Percentiles rank a stretch among this genome's conserved stretches.
Conservation (phyloP, 2,113 vertebrate genomes). For the Megalops atlanticus region DNA sequence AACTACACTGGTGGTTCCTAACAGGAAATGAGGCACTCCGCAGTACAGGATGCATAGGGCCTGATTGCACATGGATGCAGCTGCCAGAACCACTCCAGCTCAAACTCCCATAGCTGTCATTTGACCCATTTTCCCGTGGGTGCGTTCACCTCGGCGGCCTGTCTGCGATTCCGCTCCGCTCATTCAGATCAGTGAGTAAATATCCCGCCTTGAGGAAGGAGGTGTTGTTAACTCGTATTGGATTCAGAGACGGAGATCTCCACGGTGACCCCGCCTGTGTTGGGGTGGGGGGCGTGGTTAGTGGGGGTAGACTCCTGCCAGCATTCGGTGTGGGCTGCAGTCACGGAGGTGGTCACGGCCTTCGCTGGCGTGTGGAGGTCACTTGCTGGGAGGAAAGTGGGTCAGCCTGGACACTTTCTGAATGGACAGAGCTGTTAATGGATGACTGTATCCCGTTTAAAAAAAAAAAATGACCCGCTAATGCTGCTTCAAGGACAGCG, state of each 20-base stretch:
- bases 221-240: neutral
- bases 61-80: neutral
- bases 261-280: neutral
- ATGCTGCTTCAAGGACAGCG: conserved; percentile 30
- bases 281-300: neutral
- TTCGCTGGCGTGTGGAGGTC: neutral
- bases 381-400: conserved; percentile 16
- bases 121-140: conserved; percentile 9
- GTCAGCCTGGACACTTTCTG: conserved; percentile 24
- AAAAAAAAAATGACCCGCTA: conserved; percentile 3
- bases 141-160: conserved; percentile 18
- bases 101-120: neutral
- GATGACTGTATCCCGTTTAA: conserved; percentile 32
- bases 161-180: conserved; percentile 42
- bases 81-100: neutral
- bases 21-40: too few species aligned
- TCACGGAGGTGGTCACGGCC: conserved; percentile 8
- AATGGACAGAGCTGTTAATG: conserved; percentile 30
- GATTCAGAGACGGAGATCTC: neutral
- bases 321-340: neutral
- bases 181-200: conserved; percentile 39
- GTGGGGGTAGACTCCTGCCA: neutral
- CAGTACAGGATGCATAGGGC: too few species aligned
- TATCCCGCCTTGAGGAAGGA: conserved; percentile 15
- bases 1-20: too few species aligned